Evolutionary conservation across 2,888 invertebrate genomes (phyloP).

Genomic region (Philereme transversata): DNA sequence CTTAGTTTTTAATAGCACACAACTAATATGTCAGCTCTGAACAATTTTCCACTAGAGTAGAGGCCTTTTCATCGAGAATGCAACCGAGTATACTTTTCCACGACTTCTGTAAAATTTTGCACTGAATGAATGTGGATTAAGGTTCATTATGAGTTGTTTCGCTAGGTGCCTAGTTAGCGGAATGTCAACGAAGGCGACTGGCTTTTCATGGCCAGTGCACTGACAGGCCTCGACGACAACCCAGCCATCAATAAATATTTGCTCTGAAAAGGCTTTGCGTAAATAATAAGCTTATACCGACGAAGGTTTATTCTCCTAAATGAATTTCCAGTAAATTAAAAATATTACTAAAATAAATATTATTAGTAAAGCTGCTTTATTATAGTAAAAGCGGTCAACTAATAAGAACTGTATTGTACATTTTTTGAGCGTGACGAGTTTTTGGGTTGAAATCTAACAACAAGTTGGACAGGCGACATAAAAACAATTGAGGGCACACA

Average conservation of each 20-base stretch:
- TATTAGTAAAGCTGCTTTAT: no score
- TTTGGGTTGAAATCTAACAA: no score
- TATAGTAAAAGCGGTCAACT: no score
- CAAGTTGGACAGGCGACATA: no score
- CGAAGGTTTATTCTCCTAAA: no score
- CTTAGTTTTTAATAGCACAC: slow-evolving; percentile 38
- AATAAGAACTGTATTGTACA: no score
- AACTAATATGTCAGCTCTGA: slow-evolving; percentile 35
- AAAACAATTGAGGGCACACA: no score
- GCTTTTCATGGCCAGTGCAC: slow-evolving; percentile 60
- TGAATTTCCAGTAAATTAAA: no score
- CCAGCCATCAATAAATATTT: slow-evolving; percentile 10
- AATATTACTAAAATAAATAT: no score
- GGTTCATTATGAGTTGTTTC: slow-evolving; percentile 37
- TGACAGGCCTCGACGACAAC: slow-evolving; percentile 39
- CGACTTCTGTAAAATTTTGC: slow-evolving; percentile 28
- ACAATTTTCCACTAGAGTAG: slow-evolving; percentile 57
- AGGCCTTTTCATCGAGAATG: slow-evolving; percentile 52
- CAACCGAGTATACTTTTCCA: slow-evolving; percentile 38
- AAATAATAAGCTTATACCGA: no score
- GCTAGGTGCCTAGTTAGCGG: slow-evolving; percentile 14
- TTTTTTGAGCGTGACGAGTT: no score
- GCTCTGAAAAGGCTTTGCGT: background rate
- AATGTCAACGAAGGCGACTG: slow-evolving; percentile 35
- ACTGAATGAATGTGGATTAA: slow-evolving; percentile 29